Evolutionary conservation across 1,140 invertebrate genomes (phyloP).

Genomic region (Leptopilina clavipes): DNA sequence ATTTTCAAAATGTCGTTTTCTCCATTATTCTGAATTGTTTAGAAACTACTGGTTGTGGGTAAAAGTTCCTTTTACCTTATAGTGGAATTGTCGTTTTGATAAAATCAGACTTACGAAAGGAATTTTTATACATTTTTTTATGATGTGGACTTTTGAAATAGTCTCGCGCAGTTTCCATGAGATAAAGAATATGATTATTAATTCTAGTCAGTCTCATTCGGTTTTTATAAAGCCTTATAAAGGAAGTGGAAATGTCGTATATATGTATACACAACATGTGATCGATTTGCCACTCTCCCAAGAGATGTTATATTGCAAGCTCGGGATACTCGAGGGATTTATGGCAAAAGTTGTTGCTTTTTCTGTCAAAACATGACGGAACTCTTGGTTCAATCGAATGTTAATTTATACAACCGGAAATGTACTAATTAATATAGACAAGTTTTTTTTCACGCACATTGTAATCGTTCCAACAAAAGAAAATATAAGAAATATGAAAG

Average conservation of each 20-base stretch:
- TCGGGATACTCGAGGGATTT: constrained; percentile 10
- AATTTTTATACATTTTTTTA: background rate
- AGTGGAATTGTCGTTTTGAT: background rate
- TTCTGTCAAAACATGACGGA: background rate
- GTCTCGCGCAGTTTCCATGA: background rate
- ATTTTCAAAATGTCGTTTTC: too few species aligned
- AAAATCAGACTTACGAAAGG: background rate
- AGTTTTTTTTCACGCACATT: too few species aligned
- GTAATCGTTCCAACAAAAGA: too few species aligned
- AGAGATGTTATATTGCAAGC: constrained; percentile 28
- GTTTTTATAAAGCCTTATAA: constrained; percentile 20
- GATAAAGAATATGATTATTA: constrained; percentile 13
- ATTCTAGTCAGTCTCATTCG: constrained; percentile 18
- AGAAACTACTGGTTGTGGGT: too few species aligned
- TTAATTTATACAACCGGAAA: constrained; percentile 1
- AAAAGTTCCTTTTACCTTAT: background rate
- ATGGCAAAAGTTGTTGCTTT: background rate
- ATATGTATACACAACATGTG: constrained; percentile 21
- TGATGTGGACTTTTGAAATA: background rate
- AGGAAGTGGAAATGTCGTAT: constrained; percentile 26
- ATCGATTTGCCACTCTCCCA: constrained; percentile 33
- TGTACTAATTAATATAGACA: background rate
- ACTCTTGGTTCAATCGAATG: constrained; percentile 9
- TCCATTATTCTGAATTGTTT: too few species aligned
- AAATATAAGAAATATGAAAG: too few species aligned